phyloP scores from a whole-genome alignment of 2,113 vertebrate genomes.

The Phoenicopterus ruber region DNA sequence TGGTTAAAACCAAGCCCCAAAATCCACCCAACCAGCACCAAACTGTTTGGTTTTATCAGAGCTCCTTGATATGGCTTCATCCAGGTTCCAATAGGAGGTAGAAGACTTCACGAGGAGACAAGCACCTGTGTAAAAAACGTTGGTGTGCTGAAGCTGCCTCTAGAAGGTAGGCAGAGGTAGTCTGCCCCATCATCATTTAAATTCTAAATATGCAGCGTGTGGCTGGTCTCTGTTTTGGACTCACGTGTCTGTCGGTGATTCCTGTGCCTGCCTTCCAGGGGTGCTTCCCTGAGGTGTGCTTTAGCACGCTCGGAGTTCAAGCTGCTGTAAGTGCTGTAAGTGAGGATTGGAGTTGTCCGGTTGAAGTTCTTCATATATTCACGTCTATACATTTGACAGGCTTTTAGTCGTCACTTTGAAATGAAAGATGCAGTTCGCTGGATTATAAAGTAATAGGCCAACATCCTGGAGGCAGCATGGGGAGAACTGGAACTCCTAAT shows the following conservation, averaged over 20 bases:
- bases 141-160: neutral
- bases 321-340: neutral
- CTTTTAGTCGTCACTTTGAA: neutral
- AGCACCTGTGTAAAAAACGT: neutral
- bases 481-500: neutral
- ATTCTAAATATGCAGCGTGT: neutral
- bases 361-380: neutral
- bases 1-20: neutral
- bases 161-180: neutral
- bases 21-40: neutral
- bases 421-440: neutral
- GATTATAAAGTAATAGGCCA: neutral
- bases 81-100: neutral
- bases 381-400: neutral
- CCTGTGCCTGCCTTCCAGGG: neutral
- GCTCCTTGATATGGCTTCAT: neutral
- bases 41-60: neutral
- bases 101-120: neutral
- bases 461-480: neutral
- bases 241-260: fast-evolving
- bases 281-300: neutral
- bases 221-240: neutral
- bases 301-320: neutral
- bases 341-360: neutral
- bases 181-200: neutral